These are phyloP conservation scores for Menura novaehollandiae DNA, from an alignment of 2,113 vertebrate species.

Conservation along the genomic window DNA sequence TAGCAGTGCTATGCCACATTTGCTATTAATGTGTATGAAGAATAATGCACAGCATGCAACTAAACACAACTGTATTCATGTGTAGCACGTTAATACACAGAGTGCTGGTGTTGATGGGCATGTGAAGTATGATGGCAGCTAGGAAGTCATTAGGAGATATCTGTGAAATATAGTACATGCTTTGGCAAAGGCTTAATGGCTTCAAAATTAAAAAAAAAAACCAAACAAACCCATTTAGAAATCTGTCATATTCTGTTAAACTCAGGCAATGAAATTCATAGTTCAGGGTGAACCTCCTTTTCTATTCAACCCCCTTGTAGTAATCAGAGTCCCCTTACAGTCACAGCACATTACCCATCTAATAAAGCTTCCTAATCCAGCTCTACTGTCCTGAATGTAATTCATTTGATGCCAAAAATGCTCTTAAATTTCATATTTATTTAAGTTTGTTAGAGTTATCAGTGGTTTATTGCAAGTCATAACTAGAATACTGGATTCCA, in stretches of 20 bases:
- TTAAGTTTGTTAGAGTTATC: neutral
- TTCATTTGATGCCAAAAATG: neutral
- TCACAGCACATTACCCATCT: neutral
- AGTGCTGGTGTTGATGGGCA: neutral
- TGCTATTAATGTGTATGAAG: neutral
- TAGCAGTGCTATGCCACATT: neutral
- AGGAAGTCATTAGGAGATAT: neutral
- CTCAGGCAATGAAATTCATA: neutral
- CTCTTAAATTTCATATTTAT: neutral
- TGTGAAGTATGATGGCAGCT: neutral
- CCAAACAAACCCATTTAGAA: neutral
- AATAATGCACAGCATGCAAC: neutral
- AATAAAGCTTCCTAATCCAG: slow-evolving; percentile 1
- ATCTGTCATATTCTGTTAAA: neutral
- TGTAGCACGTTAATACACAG: neutral
- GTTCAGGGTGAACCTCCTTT: neutral
- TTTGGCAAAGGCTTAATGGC: neutral
- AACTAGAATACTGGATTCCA: neutral
- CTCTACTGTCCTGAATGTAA: neutral
- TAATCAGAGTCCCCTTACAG: neutral
- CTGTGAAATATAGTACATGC: neutral
- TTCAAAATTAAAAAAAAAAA: neutral
- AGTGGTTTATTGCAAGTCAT: neutral
- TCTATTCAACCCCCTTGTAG: neutral
- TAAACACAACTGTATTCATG: neutral